phyloP scores from a whole-genome alignment of 2,888 invertebrate species.

The Andricus quercusramuli region DNA sequence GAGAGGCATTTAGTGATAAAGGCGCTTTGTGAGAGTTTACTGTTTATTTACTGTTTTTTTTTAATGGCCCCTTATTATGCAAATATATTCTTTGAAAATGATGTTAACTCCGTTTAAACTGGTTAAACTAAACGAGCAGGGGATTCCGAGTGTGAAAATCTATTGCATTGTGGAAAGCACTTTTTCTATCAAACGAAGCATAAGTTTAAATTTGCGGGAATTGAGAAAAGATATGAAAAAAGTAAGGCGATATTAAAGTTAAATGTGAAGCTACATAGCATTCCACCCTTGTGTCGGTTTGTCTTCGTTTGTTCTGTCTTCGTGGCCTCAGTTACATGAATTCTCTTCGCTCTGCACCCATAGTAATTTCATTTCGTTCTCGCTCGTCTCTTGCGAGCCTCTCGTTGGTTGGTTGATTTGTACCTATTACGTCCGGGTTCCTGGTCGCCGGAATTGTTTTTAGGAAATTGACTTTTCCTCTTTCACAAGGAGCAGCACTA shows the following conservation, averaged over 20 bases:
- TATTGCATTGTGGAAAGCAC: slow-evolving; percentile 20
- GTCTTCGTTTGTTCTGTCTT: slow-evolving; percentile 31
- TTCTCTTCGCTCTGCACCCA: slow-evolving; percentile 60
- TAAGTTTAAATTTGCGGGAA: slow-evolving; percentile 22
- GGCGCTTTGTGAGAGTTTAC: too few relatives aligned
- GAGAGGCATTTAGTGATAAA: too few relatives aligned
- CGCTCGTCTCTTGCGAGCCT: slow-evolving; percentile 59
- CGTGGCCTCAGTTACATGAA: slow-evolving; percentile 59
- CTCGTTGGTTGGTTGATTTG: slow-evolving; percentile 58
- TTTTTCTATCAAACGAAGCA: slow-evolving; percentile 25
- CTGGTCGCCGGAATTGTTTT: slow-evolving; percentile 69
- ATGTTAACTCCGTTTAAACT: slow-evolving; percentile 3
- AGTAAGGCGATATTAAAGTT: slow-evolving; percentile 30
- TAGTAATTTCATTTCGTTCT: slow-evolving; percentile 70
- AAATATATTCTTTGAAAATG: neutral
- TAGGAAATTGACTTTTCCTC: slow-evolving; percentile 71
- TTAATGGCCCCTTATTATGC: too few relatives aligned
- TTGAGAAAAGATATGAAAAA: slow-evolving; percentile 29
- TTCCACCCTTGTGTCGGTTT: slow-evolving; percentile 38
- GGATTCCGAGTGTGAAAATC: neutral
- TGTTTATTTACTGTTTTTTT: too few relatives aligned
- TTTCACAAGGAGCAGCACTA: slow-evolving; percentile 49
- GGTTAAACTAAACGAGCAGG: neutral
- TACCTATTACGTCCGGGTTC: slow-evolving; percentile 63
- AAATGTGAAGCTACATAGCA: slow-evolving; percentile 45